phyloP scores from a whole-genome alignment of 1,140 invertebrate genomes.

The Ridgeia piscesae region DNA sequence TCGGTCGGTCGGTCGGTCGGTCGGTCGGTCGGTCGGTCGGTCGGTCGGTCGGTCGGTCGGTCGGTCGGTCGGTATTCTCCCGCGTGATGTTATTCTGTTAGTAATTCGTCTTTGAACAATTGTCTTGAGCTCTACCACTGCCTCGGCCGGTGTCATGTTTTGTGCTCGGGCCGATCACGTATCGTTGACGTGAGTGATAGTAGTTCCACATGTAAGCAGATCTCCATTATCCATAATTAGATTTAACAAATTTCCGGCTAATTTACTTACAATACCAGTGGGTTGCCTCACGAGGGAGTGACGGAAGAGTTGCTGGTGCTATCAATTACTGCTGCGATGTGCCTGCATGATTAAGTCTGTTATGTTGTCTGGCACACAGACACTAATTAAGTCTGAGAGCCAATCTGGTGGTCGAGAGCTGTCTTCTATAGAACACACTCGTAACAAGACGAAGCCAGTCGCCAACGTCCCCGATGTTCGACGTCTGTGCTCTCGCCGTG shows the following conservation, averaged over 20 bases:
- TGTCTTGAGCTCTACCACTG: background rate
- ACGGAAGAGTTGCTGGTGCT: background rate
- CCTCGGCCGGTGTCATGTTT: background rate
- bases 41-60: slow-evolving; percentile 25
- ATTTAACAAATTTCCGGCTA: background rate
- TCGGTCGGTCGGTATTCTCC: slow-evolving; percentile 25
- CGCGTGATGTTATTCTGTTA: background rate
- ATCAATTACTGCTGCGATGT: background rate
- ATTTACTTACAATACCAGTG: background rate
- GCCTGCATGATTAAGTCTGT: background rate
- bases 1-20: slow-evolving; percentile 25
- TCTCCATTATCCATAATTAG: background rate
- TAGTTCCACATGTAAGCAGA: background rate
- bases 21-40: slow-evolving; percentile 26
- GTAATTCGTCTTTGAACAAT: background rate
- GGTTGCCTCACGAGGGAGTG: background rate
- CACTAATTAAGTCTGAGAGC: background rate
- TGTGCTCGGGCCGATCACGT: background rate
- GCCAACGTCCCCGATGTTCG: no score
- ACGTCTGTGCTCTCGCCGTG: no score
- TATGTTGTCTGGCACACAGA: background rate
- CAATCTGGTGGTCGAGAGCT: background rate
- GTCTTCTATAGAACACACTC: background rate
- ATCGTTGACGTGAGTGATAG: background rate
- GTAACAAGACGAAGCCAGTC: background rate